Evolutionary conservation across 2,797 vertebrate genomes (phyloP).

Genomic region (Prunella strophiata): DNA sequence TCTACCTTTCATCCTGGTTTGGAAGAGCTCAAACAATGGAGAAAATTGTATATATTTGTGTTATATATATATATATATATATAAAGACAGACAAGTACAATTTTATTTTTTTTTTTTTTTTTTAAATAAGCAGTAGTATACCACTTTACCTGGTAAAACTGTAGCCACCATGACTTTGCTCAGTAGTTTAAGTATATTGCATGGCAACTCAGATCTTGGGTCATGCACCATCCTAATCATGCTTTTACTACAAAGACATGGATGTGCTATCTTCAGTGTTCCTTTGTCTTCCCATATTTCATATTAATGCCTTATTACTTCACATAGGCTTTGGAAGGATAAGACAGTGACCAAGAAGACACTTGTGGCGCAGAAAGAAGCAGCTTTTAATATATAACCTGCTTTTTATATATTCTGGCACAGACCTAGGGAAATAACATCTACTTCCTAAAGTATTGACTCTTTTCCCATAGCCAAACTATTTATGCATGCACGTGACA

Average conservation of each 20-base stretch:
- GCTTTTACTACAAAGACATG: background rate
- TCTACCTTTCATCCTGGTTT: background rate
- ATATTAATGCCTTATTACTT: background rate
- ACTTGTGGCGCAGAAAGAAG: background rate
- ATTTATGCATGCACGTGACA: fast-evolving
- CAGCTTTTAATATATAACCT: background rate
- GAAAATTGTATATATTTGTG: background rate
- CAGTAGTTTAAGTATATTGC: background rate
- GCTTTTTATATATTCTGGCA: background rate
- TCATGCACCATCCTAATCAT: background rate
- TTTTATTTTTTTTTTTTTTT: no score
- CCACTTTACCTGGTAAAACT: background rate
- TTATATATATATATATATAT: background rate
- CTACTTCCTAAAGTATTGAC: background rate
- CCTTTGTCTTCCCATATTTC: background rate
- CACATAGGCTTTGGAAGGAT: background rate
- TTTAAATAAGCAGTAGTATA: background rate
- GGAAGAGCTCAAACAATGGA: background rate
- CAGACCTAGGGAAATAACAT: background rate
- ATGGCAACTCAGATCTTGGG: fast-evolving
- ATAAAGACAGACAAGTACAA: background rate
- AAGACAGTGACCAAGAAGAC: background rate
- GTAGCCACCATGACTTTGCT: background rate
- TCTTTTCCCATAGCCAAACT: background rate
- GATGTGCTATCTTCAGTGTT: background rate